Percentiles rank a stretch among this genome's conserved stretches.
phyloP scores from a whole-genome alignment of 2,797 vertebrate species.

The Helostoma temminkii region DNA sequence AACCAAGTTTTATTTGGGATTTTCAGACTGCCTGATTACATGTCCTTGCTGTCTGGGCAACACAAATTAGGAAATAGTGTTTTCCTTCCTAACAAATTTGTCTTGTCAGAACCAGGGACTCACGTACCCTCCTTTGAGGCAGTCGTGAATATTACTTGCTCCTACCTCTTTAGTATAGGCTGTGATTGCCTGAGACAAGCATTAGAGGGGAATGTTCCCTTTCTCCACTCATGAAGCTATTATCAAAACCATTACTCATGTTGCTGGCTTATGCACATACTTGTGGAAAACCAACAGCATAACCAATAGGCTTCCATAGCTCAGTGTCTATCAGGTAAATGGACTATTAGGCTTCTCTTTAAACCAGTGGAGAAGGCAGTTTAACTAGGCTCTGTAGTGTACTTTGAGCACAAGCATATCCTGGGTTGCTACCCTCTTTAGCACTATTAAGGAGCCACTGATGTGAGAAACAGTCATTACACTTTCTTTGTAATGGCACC shows the following conservation, averaged over 20 bases:
- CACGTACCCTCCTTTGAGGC: conserved; percentile 32
- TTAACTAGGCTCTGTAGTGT: conserved; percentile 65
- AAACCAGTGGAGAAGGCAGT: conserved; percentile 60
- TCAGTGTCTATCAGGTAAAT: conserved; percentile 63
- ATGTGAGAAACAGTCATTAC: conserved; percentile 78
- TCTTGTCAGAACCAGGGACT: conserved; percentile 34
- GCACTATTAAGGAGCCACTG: conserved; percentile 77
- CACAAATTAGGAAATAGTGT: background rate
- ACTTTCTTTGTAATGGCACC: conserved; percentile 71
- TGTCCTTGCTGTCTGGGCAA: background rate
- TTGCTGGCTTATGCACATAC: conserved; percentile 49
- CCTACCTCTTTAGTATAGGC: conserved; percentile 39
- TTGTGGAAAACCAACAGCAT: conserved; percentile 71
- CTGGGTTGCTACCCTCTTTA: conserved; percentile 72
- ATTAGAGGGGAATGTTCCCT: conserved; percentile 66
- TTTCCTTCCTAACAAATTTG: conserved; percentile 11
- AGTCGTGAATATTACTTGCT: conserved; percentile 51
- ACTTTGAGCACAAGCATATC: conserved; percentile 61
- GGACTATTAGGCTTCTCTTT: conserved; percentile 66
- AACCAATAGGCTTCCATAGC: conserved; percentile 60
- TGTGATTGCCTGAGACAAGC: conserved; percentile 68
- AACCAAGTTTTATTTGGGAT: background rate
- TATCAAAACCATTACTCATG: conserved; percentile 73
- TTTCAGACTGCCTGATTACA: conserved; percentile 34
- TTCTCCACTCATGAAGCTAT: conserved; percentile 68